phyloP scores from a whole-genome alignment of 2,797 vertebrate genomes.

The Pitangus sulphuratus region DNA sequence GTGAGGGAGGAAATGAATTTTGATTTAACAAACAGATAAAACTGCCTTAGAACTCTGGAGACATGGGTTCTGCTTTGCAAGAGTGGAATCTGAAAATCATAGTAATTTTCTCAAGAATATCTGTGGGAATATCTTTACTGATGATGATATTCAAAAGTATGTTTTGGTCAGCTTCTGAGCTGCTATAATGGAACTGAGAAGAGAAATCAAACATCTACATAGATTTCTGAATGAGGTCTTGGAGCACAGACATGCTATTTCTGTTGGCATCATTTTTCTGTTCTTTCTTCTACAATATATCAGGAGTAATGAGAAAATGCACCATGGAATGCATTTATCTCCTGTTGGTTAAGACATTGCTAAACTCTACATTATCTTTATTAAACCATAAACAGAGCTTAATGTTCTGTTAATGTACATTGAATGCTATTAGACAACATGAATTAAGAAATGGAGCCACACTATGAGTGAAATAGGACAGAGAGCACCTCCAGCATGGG shows the following conservation, averaged over 20 bases:
- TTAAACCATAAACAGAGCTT: not conserved
- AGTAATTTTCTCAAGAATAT: not conserved
- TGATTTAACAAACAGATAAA: constrained; percentile 10
- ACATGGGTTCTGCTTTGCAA: not conserved
- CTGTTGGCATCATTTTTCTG: not conserved
- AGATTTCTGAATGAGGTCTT: not conserved
- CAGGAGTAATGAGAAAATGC: not conserved
- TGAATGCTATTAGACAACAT: not conserved
- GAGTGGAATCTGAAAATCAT: not conserved
- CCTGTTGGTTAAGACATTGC: not conserved
- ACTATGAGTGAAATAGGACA: not conserved
- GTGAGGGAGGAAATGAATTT: not conserved
- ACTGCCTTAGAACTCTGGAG: not conserved
- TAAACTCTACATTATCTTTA: constrained; percentile 17
- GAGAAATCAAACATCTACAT: not conserved
- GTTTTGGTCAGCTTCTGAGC: not conserved
- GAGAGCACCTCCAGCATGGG: not conserved
- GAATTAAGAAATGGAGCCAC: not conserved
- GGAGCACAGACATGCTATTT: not conserved
- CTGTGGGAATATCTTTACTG: not conserved
- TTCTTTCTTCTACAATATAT: not conserved
- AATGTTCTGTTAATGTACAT: not conserved
- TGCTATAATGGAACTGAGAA: not conserved
- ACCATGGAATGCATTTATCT: not conserved
- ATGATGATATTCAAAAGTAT: not conserved